Evolutionary conservation across 2,113 vertebrate genomes (phyloP).

Genomic region (Oreotrochilus melanogaster): DNA sequence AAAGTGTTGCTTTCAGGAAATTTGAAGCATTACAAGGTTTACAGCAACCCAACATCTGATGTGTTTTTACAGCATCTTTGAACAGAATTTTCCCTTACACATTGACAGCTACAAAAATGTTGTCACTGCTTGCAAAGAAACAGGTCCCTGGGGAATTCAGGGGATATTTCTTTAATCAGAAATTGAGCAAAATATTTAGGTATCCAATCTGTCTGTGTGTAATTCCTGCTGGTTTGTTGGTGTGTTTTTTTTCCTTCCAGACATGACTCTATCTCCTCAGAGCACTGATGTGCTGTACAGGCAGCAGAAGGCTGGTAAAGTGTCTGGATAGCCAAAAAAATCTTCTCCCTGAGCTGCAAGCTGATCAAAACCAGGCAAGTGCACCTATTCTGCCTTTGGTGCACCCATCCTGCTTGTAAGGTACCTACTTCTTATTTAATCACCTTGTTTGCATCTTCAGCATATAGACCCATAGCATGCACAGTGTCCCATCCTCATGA

Average conservation of each 20-base stretch:
- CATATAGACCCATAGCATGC: not conserved
- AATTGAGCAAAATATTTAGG: not conserved
- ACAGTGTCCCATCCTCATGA: not conserved
- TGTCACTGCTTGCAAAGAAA: not conserved
- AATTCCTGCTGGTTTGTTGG: not conserved
- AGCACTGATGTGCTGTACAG: not conserved
- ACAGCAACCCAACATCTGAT: not conserved
- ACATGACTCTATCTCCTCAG: not conserved
- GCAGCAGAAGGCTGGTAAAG: not conserved
- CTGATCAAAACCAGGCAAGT: not conserved
- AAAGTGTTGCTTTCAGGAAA: not conserved
- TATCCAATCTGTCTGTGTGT: not conserved
- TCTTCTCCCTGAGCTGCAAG: not conserved
- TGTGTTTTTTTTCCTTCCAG: constrained; percentile 3
- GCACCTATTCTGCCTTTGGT: not conserved
- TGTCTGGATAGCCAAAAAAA: not conserved
- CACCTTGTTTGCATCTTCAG: not conserved
- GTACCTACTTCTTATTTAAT: not conserved
- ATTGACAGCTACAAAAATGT: not conserved
- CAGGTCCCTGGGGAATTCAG: accelerated
- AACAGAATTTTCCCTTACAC: not conserved
- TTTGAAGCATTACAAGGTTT: not conserved
- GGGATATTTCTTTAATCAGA: not conserved
- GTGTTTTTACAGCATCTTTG: not conserved
- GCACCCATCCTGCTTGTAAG: too few species aligned